Evolutionary conservation across 2,797 vertebrate genomes (phyloP).

Genomic region (Calcarius lapponicus): DNA sequence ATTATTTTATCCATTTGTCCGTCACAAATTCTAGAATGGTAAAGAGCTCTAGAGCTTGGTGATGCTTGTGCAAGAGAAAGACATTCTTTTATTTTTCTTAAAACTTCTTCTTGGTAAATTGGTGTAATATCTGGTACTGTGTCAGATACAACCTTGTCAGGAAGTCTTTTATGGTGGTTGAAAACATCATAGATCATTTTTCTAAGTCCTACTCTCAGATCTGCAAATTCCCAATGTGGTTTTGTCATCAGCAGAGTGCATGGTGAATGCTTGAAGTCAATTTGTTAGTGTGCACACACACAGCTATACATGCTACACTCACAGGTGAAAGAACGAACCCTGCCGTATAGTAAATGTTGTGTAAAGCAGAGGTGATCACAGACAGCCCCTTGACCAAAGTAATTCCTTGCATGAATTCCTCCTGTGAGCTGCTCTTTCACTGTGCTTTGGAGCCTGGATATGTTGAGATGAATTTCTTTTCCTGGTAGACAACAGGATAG

Average conservation of each 20-base stretch:
- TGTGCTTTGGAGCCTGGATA: not conserved
- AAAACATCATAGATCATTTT: not conserved
- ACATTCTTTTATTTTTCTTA: not conserved
- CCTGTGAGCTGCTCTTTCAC: not conserved
- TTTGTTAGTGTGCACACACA: not conserved
- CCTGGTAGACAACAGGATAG: not conserved
- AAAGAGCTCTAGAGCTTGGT: not conserved
- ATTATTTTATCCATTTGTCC: not conserved
- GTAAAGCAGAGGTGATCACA: not conserved
- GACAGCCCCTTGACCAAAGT: not conserved
- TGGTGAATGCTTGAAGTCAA: not conserved
- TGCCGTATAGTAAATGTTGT: accelerated
- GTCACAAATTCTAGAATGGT: not conserved
- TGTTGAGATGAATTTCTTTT: not conserved
- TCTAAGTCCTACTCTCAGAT: not conserved
- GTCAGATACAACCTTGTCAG: not conserved
- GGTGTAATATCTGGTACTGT: not conserved
- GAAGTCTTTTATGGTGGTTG: not conserved
- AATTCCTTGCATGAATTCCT: not conserved
- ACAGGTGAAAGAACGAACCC: not conserved
- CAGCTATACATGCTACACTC: not conserved
- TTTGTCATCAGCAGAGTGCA: not conserved
- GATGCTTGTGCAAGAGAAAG: not conserved
- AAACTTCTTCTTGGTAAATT: not conserved
- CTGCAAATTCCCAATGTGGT: not conserved